phyloP scores from a whole-genome alignment of 2,888 invertebrate species.

The Alviniconcha strummeri region DNA sequence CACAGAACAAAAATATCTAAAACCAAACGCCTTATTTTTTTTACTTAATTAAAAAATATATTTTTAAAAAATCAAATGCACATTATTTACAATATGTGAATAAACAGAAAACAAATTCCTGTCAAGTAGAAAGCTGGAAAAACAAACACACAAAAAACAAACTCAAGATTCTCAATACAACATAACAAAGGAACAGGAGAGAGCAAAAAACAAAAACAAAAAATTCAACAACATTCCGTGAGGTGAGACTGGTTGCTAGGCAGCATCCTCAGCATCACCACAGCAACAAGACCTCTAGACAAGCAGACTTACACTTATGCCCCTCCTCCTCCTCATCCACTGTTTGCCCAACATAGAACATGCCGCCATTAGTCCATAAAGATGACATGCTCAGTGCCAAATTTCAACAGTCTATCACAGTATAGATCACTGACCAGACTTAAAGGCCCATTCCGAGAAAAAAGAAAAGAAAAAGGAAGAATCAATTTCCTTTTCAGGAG shows the following conservation, averaged over 20 bases:
- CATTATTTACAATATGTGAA: no score
- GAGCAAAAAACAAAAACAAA: neutral
- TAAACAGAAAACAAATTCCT: neutral
- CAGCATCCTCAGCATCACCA: slow-evolving; percentile 24
- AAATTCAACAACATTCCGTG: slow-evolving; percentile 2
- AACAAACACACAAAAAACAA: neutral
- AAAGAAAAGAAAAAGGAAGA: neutral
- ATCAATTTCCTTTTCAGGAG: neutral
- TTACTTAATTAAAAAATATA: no score
- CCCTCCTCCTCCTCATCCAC: slow-evolving; percentile 50
- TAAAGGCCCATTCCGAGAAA: neutral
- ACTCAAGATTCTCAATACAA: neutral
- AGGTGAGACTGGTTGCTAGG: slow-evolving; percentile 20
- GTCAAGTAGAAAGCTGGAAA: neutral
- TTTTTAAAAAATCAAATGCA: no score
- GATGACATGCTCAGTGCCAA: no score
- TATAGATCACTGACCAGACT: no score
- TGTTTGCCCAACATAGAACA: slow-evolving; percentile 30
- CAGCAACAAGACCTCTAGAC: neutral
- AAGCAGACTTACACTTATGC: slow-evolving; percentile 46
- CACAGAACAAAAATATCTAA: no score
- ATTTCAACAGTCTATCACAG: no score
- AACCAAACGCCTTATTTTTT: no score
- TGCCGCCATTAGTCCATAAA: slow-evolving; percentile 2
- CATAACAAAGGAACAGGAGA: neutral